phyloP scores from a whole-genome alignment of 1,140 invertebrate species.

The Hylaeus anthracinus region DNA sequence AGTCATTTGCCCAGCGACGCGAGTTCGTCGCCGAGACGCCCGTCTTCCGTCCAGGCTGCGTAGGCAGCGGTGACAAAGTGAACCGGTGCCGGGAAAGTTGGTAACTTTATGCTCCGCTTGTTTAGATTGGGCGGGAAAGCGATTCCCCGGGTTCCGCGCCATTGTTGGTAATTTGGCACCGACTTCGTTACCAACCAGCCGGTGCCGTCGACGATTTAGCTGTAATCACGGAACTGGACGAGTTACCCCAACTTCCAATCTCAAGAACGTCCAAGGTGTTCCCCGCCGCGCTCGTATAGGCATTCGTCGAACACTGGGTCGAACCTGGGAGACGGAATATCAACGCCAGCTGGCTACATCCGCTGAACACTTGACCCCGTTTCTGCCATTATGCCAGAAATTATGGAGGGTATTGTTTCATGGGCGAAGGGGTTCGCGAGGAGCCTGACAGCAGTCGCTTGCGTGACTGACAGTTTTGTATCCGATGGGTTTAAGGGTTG shows the following conservation, averaged over 20 bases:
- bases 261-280: conserved; percentile 50
- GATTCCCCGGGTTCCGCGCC: conserved; percentile 62
- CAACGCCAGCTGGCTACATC: conserved; percentile 50
- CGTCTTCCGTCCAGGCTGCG: conserved; percentile 65
- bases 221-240: conserved; percentile 55
- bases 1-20: conserved; percentile 68
- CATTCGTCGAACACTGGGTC: conserved; percentile 39
- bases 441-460: too few species aligned
- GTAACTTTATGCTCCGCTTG: conserved; percentile 76
- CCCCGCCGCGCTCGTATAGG: conserved; percentile 20
- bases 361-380: conserved; percentile 48
- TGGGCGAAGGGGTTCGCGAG: neutral
- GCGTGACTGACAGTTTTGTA: too few species aligned
- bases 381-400: conserved; percentile 16
- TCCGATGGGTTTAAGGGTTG: too few species aligned
- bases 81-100: conserved; percentile 73
- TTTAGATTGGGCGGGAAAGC: conserved; percentile 76
- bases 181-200: conserved; percentile 62
- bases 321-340: conserved; percentile 25
- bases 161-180: conserved; percentile 77
- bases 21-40: conserved; percentile 21
- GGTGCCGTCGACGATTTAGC: conserved; percentile 58
- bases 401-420: neutral
- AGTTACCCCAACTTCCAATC: conserved; percentile 47
- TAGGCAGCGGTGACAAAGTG: conserved; percentile 68